Percentiles rank a stretch among this genome's conserved stretches.
Evolutionary conservation across 2,888 invertebrate genomes (phyloP).

Genomic region (Empis livida): DNA sequence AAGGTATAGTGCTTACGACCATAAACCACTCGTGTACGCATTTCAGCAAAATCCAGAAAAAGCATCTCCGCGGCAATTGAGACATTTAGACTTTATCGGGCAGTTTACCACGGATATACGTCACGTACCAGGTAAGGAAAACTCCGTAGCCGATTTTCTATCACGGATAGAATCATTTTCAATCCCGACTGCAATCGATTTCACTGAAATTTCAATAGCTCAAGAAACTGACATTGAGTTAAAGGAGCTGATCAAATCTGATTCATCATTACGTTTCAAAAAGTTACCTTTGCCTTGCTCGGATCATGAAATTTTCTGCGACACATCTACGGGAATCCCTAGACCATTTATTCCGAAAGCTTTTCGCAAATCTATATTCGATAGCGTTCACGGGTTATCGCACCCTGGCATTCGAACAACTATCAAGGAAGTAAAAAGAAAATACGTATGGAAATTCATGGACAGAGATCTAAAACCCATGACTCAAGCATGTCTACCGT

Average conservation of each 20-base stretch:
- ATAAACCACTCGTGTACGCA: neutral
- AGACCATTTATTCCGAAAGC: neutral
- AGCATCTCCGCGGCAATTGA: neutral
- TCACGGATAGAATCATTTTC: constrained; percentile 1
- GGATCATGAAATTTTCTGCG: neutral
- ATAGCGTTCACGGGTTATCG: constrained; percentile 9
- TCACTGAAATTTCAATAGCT: neutral
- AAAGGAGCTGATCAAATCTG: neutral
- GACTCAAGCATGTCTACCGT: neutral
- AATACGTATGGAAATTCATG: constrained; percentile 3
- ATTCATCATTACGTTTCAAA: neutral
- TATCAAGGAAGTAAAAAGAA: neutral
- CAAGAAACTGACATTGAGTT: neutral
- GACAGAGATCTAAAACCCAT: neutral
- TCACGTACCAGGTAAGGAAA: constrained; percentile 4
- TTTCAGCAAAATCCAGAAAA: neutral
- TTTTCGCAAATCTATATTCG: constrained; percentile 1
- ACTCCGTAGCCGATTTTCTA: constrained; percentile 2
- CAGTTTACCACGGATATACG: constrained; percentile 3
- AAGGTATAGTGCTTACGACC: constrained; percentile 4
- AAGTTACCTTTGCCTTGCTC: neutral
- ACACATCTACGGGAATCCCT: neutral
- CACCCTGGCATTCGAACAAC: constrained; percentile 13
- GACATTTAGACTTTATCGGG: constrained; percentile 3
- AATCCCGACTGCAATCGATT: neutral